Evolutionary conservation across 2,797 vertebrate genomes (phyloP), one percentile per base, ranked within the genome.

Genomic region (Acipenser oxyrinchus): DNA sequence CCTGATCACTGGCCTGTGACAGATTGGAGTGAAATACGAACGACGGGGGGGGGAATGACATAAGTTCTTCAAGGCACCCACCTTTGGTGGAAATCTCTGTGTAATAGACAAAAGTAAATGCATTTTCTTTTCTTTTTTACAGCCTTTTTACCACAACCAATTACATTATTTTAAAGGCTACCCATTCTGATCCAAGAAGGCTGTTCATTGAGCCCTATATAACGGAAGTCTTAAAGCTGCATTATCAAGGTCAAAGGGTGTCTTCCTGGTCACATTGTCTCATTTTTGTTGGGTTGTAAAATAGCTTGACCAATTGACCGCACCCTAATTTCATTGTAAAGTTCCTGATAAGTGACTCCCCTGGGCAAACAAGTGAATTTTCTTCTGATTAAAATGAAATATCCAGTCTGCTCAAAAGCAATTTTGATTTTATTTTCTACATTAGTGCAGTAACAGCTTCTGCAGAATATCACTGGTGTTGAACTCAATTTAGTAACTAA

Each of bases 251-350:
- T 89, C 87, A 85, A 75, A 79, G 87, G 84, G 68, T 81, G 82
- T 85, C 84, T 78, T 69, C 66, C 73, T 83, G 81, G 83, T 70
- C 51, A 73, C 67, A 60, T 50, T 74, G 84, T 84, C 86, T 88
- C 85, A 85, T 83, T 73, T 83, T 81, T 90, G 87, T 89, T 86
- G 87, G 82, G 85, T 84, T 89, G 89, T 89, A 90, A 85, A 86
- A 75, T 86, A 89, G 89, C 85, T 61, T 84, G 88, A 86, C 76
- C 81, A 79, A 74, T 66, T 68, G 81, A 77, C 79, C 72, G 79
- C 78, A 83, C 82, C 74, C 68, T 83, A 81, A 77, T 79, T 75
- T 78, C 78, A 85, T 82, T 82, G 87, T 81, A 12, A 0, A 11
- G 12, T 58, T 58, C 23, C 23, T 58, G 85, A 86, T 84, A 68